These are phyloP conservation scores for Drosophila borealis DNA, from an alignment of 2,888 invertebrate species.

Conservation along the genomic window DNA sequence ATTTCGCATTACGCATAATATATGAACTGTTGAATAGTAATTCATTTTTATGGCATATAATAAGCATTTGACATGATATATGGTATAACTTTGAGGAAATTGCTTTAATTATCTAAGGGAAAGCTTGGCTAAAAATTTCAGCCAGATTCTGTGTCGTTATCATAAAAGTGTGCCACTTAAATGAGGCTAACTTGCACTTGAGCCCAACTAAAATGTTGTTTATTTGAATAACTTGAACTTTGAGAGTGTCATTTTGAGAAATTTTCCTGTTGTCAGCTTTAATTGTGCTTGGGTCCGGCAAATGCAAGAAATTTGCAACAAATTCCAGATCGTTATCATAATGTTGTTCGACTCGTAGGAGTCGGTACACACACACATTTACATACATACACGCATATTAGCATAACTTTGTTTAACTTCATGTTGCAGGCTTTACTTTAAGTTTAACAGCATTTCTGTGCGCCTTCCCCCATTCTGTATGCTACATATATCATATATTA, in stretches of 20 bases:
- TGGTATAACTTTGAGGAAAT: conserved; percentile 7
- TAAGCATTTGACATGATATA: background rate
- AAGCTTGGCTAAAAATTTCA: background rate
- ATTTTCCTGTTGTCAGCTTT: conserved; percentile 23
- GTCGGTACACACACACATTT: background rate
- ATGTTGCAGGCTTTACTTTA: conserved; percentile 54
- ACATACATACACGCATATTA: conserved; percentile 34
- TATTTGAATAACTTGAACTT: background rate
- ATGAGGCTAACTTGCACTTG: background rate
- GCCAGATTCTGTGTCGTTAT: background rate
- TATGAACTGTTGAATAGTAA: conserved; percentile 16
- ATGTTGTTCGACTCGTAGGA: conserved; percentile 17
- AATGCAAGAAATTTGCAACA: conserved; percentile 44
- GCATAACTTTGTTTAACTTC: conserved; percentile 56
- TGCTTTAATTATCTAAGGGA: conserved; percentile 3
- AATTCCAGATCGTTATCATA: conserved; percentile 47
- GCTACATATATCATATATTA: conserved; percentile 57
- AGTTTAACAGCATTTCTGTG: conserved; percentile 33
- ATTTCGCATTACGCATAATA: conserved; percentile 30
- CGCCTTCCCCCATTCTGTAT: conserved; percentile 4
- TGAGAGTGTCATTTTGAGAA: background rate
- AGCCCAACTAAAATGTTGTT: background rate
- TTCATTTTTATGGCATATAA: conserved; percentile 17
- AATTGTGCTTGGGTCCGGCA: conserved; percentile 24
- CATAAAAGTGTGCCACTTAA: background rate